A percentile compares a stretch with the other conserved stretches of the same genome.
Evolutionary conservation across 1,140 invertebrate species (phyloP).

Genomic region (Drosophila equinoxialis): DNA sequence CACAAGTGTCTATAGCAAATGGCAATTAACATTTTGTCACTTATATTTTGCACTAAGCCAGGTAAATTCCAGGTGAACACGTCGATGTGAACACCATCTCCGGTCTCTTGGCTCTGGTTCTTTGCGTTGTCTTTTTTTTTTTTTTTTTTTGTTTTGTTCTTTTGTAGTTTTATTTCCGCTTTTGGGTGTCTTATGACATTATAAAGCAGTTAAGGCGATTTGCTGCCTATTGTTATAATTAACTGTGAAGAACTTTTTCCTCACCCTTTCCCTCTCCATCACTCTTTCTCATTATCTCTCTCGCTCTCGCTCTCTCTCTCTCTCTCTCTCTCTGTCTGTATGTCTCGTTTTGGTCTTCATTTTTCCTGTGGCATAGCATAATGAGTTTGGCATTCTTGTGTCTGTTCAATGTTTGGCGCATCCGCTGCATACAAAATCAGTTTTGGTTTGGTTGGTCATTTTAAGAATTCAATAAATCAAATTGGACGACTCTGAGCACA

Average conservation of each 20-base stretch:
- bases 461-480: constrained; percentile 76
- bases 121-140: no score
- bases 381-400: constrained; percentile 74
- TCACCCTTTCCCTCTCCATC: neutral
- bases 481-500: constrained; percentile 55
- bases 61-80: constrained; percentile 63
- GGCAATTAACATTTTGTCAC: constrained; percentile 73
- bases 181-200: constrained; percentile 52
- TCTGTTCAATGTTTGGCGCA: constrained; percentile 39
- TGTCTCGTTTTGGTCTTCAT: constrained; percentile 1
- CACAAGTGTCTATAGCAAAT: neutral
- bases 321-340: neutral
- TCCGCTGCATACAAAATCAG: constrained; percentile 73
- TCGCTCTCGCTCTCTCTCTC: neutral
- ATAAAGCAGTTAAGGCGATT: constrained; percentile 50
- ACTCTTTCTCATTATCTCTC: neutral
- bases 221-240: constrained; percentile 70
- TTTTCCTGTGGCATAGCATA: constrained; percentile 38
- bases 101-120: constrained; percentile 35
- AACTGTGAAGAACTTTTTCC: constrained; percentile 55
- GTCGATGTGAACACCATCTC: constrained; percentile 32
- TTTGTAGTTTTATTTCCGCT: constrained; percentile 60
- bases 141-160: constrained; percentile 4
- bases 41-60: constrained; percentile 62
- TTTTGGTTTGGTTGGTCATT: constrained; percentile 31